These are phyloP conservation scores for Triplophysa dalaica DNA, from an alignment of 2,113 vertebrate species.

Conservation along the genomic window DNA sequence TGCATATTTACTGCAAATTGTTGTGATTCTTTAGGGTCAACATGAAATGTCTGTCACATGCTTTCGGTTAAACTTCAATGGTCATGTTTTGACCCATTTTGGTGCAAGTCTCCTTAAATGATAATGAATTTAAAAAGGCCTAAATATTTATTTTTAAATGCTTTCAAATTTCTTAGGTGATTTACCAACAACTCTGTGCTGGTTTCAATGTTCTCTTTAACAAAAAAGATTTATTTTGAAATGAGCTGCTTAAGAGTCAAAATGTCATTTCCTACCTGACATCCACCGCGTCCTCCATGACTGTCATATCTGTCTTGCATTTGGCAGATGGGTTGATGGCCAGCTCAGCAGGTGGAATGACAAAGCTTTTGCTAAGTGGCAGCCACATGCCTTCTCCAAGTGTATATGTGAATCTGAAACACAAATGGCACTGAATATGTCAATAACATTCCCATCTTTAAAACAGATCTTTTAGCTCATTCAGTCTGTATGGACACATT, in stretches of 20 bases:
- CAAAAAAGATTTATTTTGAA: not conserved
- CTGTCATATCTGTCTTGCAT: constrained; percentile 98
- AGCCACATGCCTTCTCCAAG: constrained; percentile 98
- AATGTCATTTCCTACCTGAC: constrained; percentile 82
- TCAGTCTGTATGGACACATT: not conserved
- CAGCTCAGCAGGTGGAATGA: constrained; percentile 93
- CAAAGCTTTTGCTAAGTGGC: constrained; percentile 96
- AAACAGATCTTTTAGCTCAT: not conserved
- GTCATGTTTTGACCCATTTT: no score
- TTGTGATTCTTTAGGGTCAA: no score
- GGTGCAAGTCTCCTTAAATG: no score
- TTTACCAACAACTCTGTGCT: not conserved
- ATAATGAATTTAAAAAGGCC: no score
- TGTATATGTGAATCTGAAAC: constrained; percentile 92
- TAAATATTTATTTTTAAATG: no score
- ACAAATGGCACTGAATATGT: constrained; percentile 14
- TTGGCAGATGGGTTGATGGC: constrained; percentile 98
- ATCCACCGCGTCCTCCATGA: constrained; percentile 97
- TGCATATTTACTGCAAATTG: no score
- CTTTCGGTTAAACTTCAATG: no score
- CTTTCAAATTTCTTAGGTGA: no score
- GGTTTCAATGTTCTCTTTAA: not conserved
- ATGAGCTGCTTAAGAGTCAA: not conserved
- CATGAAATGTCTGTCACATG: no score
- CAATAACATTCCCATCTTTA: not conserved